Base-by-base conservation (phyloP, 2,888 invertebrate genomes). In the Lycaena phlaeas region DNA sequence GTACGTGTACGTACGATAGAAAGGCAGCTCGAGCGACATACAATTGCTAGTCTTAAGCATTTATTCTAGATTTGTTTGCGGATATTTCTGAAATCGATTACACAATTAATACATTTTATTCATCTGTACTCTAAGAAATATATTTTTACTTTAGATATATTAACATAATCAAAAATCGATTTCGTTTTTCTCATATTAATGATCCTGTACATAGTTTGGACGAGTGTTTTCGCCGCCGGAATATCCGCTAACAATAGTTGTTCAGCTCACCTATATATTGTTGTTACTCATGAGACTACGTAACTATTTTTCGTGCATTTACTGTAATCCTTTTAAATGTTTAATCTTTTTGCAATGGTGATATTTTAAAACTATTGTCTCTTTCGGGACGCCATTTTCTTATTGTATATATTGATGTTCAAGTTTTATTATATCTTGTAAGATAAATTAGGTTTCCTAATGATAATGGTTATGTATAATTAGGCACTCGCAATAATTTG, bases 271-370 rank as follows among this genome's bases (percentile, higher is more conserved):
- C 50, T 62, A 63, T 50, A 61, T 61, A 68, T 62, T 66, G 64
- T 73, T 74, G 68, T 76, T 72, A 69, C 61, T 65, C 58, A 61
- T 71, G 67, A 79, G 72, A 78, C 75, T 78, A 74, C 64, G 61
- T 68, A 62, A 76, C 79, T 84, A 84, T 84, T 82, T 84, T 84
- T 82, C 73, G 82, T 75, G 78, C 72, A 79, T 84, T 81, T 84
- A 84, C 82, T 84, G 79, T 79, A 82, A 78, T 71, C 69, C 70
- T 73, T 78, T 77, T 70, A 75, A 81, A 68, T 69, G 66, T 69
- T 68, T 68, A 71, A 53, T 69, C 61, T 68, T 60, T 76, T 59
- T 76, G 76, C 71, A 64, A 66, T 59, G 72, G 79, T 81, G 82
- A 82, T 81, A 82, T 79, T 75, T 68, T 63, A 67, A 63, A 68